phyloP scores from a whole-genome alignment of 2,113 vertebrate species.

The Salvator merianae region DNA sequence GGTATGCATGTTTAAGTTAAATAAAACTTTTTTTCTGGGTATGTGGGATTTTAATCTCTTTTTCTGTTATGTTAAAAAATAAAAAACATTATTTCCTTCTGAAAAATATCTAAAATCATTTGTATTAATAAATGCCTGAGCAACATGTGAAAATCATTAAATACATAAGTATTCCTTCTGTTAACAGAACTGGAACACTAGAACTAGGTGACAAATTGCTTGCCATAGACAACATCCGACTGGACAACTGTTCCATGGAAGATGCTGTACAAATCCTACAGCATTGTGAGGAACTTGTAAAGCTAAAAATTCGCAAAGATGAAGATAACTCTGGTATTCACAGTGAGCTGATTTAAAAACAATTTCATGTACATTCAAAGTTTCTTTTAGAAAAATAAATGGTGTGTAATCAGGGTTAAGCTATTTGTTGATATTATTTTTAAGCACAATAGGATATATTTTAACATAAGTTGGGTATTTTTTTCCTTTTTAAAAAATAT shows the following conservation, averaged over 20 bases:
- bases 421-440: constrained; percentile 9
- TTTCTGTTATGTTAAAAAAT: constrained; percentile 8
- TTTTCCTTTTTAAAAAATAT: too few species aligned
- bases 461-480: too few species aligned
- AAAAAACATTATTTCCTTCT: constrained; percentile 9
- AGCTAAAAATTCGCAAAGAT: constrained; percentile 96
- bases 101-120: constrained; percentile 8
- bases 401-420: background rate
- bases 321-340: constrained; percentile 95
- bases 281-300: constrained; percentile 96
- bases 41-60: constrained; percentile 23
- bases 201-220: constrained; percentile 96
- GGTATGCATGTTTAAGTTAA: background rate
- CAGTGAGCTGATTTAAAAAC: constrained; percentile 32
- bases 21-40: background rate
- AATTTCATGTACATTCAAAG: constrained; percentile 23
- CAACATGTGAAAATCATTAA: background rate
- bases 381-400: background rate
- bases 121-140: constrained; percentile 17
- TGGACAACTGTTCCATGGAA: constrained; percentile 98
- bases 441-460: background rate
- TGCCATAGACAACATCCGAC: constrained; percentile 94
- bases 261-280: constrained; percentile 96
- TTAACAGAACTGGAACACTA: constrained; percentile 89
- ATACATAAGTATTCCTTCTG: constrained; percentile 30